Evolutionary conservation across 2,113 vertebrate species (phyloP).

Genomic region (Atrichornis clamosus): DNA sequence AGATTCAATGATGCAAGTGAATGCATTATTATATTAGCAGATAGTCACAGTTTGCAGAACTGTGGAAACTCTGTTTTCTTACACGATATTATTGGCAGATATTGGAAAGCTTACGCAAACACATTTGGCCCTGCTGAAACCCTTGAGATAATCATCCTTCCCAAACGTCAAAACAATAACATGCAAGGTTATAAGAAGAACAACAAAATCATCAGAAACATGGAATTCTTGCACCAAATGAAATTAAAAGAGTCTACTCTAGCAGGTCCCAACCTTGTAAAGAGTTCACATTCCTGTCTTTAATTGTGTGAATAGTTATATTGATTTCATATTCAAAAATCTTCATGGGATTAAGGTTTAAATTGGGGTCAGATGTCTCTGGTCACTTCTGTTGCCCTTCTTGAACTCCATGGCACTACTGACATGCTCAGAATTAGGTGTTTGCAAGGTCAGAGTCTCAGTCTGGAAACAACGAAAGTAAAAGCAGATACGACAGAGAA

Average conservation of each 20-base stretch:
- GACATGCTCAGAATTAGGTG: not conserved
- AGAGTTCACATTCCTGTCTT: slow-evolving; percentile 39
- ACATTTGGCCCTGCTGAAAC: not conserved
- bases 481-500: not conserved
- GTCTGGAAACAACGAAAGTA: not conserved
- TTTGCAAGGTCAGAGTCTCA: not conserved
- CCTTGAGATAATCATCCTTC: slow-evolving; percentile 9
- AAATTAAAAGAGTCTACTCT: not conserved
- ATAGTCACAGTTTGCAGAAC: slow-evolving; percentile 35
- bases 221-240: not conserved
- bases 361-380: slow-evolving; percentile 19
- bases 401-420: slow-evolving; percentile 1
- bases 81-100: not conserved
- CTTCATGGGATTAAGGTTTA: slow-evolving; percentile 34
- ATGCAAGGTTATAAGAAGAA: not conserved
- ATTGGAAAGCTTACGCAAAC: not conserved
- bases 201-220: slow-evolving; percentile 13
- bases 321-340: slow-evolving; percentile 45
- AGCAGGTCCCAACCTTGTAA: not conserved
- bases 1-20: slow-evolving; percentile 38
- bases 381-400: slow-evolving; percentile 11
- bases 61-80: slow-evolving; percentile 40
- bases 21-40: slow-evolving; percentile 56
- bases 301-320: slow-evolving; percentile 7
- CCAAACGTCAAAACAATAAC: slow-evolving; percentile 15